These are phyloP conservation scores for Theonella swinhoei DNA, from an alignment of 37 sponge, comb jelly and placozoan species.

Conservation along the genomic window DNA sequence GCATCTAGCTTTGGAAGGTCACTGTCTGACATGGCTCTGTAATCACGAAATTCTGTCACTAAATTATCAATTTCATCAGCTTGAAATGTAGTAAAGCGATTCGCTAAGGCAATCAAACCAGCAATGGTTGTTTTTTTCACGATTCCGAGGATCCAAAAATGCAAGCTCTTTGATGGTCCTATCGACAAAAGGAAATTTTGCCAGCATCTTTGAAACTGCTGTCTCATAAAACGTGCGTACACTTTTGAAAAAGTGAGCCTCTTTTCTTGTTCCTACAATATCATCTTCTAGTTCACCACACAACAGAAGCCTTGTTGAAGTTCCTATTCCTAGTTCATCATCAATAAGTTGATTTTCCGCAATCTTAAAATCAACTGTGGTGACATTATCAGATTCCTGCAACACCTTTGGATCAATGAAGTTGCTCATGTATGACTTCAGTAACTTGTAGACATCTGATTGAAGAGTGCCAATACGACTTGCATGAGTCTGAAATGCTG, in stretches of 20 bases:
- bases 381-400: neutral
- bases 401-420: slow-evolving; percentile 18
- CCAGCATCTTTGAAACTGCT: slow-evolving; percentile 32
- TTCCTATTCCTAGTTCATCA: slow-evolving; percentile 29
- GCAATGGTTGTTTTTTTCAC: neutral
- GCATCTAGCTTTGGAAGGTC: neutral
- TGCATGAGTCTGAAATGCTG: too few species aligned
- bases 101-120: neutral
- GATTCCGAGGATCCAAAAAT: slow-evolving; percentile 8
- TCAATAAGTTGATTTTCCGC: neutral
- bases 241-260: slow-evolving; percentile 8
- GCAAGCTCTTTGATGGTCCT: neutral
- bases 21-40: too few species aligned
- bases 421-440: slow-evolving; percentile 21
- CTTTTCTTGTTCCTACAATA: slow-evolving; percentile 6
- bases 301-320: slow-evolving; percentile 7
- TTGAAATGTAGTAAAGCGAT: slow-evolving; percentile 9
- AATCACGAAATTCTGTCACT: neutral
- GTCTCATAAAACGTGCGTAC: slow-evolving; percentile 35
- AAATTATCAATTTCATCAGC: slow-evolving; percentile 17
- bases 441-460: neutral
- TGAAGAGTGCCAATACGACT: slow-evolving; percentile 16
- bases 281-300: slow-evolving; percentile 22
- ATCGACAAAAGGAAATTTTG: slow-evolving; percentile 30
- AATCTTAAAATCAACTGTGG: neutral